These are phyloP conservation scores for Australoheros scitulus DNA, from an alignment of 2,113 vertebrate genomes.

Conservation along the genomic window DNA sequence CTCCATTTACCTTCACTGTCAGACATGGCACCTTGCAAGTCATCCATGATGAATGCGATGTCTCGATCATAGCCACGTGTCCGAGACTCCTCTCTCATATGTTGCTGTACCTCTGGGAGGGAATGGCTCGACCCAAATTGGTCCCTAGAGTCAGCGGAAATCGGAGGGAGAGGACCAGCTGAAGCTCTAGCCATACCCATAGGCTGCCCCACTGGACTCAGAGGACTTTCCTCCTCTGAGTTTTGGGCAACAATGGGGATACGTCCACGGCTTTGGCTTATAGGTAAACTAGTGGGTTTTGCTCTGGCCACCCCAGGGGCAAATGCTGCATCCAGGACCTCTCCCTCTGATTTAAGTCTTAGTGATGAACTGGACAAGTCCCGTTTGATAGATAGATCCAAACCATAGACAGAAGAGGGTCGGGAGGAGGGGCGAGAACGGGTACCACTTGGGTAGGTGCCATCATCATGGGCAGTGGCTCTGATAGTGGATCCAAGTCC, in stretches of 20 bases:
- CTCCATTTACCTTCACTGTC: constrained; percentile 99
- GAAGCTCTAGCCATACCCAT: constrained; percentile 99
- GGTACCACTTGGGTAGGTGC: constrained; percentile 90
- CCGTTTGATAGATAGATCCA: constrained; percentile 95
- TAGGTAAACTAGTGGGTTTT: constrained; percentile 96
- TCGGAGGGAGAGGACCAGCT: constrained; percentile 96
- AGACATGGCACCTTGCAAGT: constrained; percentile 99
- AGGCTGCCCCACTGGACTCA: constrained; percentile 97
- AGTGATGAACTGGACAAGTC: constrained; percentile 95
- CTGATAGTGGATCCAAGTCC: constrained; percentile 84
- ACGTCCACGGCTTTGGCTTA: constrained; percentile 96
- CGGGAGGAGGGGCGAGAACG: constrained; percentile 94
- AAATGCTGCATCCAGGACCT: constrained; percentile 91
- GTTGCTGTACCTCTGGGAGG: constrained; percentile 97
- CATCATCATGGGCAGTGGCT: constrained; percentile 89
- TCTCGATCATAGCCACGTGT: constrained; percentile 96
- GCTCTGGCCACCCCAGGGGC: constrained; percentile 87
- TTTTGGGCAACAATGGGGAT: constrained; percentile 98
- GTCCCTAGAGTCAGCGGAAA: constrained; percentile 96
- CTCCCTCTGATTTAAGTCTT: constrained; percentile 91
- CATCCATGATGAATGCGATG: constrained; percentile 99
- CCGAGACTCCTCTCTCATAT: constrained; percentile 97
- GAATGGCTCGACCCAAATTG: constrained; percentile 99
- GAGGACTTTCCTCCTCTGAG: constrained; percentile 97
- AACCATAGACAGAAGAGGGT: constrained; percentile 96